These are phyloP conservation scores for Patagioenas fasciata DNA, from an alignment of 2,113 vertebrate genomes.

Conservation along the genomic window DNA sequence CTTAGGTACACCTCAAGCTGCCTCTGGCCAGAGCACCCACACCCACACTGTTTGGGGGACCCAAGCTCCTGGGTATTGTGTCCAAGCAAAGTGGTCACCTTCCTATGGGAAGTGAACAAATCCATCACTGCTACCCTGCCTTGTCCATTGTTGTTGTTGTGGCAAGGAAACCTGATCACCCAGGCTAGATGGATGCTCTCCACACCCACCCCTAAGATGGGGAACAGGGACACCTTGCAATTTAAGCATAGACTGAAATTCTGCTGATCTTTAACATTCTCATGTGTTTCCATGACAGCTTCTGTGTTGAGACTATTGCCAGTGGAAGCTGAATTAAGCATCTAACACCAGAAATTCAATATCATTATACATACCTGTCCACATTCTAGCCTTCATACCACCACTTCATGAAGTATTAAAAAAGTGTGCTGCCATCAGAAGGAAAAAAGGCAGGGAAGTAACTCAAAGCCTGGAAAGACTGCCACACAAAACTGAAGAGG, in stretches of 20 bases:
- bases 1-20: background rate
- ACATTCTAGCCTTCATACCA: background rate
- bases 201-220: background rate
- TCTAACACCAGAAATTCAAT: background rate
- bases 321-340: background rate
- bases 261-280: background rate
- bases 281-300: background rate
- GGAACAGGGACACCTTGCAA: background rate
- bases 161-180: background rate
- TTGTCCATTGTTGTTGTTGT: background rate
- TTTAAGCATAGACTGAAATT: background rate
- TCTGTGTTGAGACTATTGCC: background rate
- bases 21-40: background rate
- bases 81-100: background rate
- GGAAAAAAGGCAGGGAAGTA: background rate
- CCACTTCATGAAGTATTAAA: background rate
- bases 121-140: background rate
- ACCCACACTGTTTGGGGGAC: background rate
- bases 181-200: background rate
- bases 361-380: background rate
- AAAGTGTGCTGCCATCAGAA: background rate
- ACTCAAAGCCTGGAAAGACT: background rate
- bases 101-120: background rate
- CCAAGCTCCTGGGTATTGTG: background rate
- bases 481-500: background rate